These are phyloP conservation scores for Cryptotis parvus DNA, from an alignment of 2,113 vertebrate genomes.

Conservation along the genomic window DNA sequence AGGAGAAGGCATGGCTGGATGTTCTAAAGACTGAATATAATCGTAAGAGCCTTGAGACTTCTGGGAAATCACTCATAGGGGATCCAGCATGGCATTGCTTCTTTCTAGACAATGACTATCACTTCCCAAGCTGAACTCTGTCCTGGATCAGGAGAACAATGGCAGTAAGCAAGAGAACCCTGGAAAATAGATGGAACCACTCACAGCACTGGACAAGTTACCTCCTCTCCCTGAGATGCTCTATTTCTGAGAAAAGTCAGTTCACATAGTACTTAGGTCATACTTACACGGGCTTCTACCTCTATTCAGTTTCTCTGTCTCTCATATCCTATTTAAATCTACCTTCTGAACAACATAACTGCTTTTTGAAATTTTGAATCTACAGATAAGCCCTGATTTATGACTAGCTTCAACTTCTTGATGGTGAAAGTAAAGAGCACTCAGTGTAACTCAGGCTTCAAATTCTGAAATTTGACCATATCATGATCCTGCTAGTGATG, in stretches of 20 bases:
- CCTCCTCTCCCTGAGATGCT: neutral
- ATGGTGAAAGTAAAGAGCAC: neutral
- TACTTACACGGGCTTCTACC: neutral
- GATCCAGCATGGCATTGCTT: neutral
- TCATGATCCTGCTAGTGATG: neutral
- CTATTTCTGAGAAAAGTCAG: neutral
- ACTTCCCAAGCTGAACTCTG: neutral
- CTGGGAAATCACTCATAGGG: neutral
- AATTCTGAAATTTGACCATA: neutral
- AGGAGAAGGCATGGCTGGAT: neutral
- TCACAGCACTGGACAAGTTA: too few species aligned
- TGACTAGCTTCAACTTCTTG: neutral
- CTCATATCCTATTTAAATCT: neutral
- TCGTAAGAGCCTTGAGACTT: neutral
- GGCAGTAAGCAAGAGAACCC: neutral
- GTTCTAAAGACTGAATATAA: too few species aligned
- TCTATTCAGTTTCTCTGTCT: neutral
- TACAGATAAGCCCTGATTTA: neutral
- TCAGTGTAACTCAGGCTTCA: neutral
- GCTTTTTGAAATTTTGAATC: slow-evolving; percentile 6
- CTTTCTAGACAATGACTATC: neutral
- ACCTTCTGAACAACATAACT: neutral
- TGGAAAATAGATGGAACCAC: neutral
- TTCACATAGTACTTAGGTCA: fast-evolving
- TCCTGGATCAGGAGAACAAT: neutral